Evolutionary conservation across 2,888 invertebrate species (phyloP), one percentile per base, ranked within the genome.

Genomic region (Xylocampa areola): DNA sequence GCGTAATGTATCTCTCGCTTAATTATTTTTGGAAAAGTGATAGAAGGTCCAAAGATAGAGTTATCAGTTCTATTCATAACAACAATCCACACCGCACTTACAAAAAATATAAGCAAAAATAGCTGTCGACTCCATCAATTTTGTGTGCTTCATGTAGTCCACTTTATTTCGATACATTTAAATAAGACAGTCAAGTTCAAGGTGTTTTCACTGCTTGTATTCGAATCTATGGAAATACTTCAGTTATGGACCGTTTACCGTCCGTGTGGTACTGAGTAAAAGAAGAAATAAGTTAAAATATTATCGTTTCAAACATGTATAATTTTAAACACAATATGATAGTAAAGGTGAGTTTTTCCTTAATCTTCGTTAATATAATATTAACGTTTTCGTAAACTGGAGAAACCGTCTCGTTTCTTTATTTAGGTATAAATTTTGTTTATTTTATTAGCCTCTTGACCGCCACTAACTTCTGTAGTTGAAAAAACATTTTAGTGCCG

Each of bases 161-260:
- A 77, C 73, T 71, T 84, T 76, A 66, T 53, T 60, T 66, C 52
- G 71, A 72, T 59, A 63, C 21, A 52, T 86, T 88, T 89, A 89
- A 82, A 86, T 79, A 81, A 68, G 67, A 84, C 83, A 81, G 77
- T 77, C 81, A 90, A 90, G 90, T 88, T 90, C 89, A 91, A 78
- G 78, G 76, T 48, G 71, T 65, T 81, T 82, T 82, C 82, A 85
- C 78, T 82, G 45, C 60, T 59, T 48, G 32, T 39, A 27, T 32
- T 19, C 33, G 16, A 5, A 13, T 8, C 23, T 13, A 19, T 10
- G 48, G 35, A 43, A 51, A 25, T 30, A 29, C 25, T 43, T 33
- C 29, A 43, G 39, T 53, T 10, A 29, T 30, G 4, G 21, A 17
- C 21, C 11, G 2, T 33, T n/a, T 11, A 51, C 25, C 1, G 13